phyloP scores from a whole-genome alignment of 2,888 invertebrate species.

The Aphidoletes aphidimyza region DNA sequence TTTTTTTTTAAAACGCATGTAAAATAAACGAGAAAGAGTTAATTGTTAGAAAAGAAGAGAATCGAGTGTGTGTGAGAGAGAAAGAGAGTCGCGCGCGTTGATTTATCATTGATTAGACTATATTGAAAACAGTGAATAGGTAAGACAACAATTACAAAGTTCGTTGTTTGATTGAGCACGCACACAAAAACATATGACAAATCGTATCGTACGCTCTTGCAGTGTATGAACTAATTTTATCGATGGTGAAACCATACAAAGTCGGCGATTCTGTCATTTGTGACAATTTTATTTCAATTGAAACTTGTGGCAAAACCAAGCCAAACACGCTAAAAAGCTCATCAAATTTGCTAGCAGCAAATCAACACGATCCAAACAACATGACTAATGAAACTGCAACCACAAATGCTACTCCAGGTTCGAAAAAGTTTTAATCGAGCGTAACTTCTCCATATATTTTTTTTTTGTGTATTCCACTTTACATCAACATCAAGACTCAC shows the following conservation, averaged over 20 bases:
- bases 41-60: not conserved
- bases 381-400: slow-evolving; percentile 4
- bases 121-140: not conserved
- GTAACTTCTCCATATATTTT: not conserved
- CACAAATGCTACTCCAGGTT: not conserved
- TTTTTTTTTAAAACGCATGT: not conserved
- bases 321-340: not conserved
- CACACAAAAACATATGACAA: not conserved
- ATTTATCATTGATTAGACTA: too few relatives aligned
- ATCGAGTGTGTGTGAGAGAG: not conserved
- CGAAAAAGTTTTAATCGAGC: not conserved
- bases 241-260: slow-evolving; percentile 46
- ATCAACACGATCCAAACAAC: not conserved
- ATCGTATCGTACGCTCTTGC: not conserved
- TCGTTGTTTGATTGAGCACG: not conserved
- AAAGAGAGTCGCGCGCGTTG: too few relatives aligned
- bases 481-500: not conserved
- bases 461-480: not conserved
- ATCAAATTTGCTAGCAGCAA: not conserved
- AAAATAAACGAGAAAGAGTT: not conserved
- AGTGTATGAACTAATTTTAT: slow-evolving; percentile 1
- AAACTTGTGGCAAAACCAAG: slow-evolving; percentile 41
- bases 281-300: slow-evolving; percentile 43
- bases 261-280: slow-evolving; percentile 47
- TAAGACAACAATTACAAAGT: slow-evolving; percentile 21